phyloP scores from a whole-genome alignment of 2,797 vertebrate genomes.

The Tadarida brasiliensis region DNA sequence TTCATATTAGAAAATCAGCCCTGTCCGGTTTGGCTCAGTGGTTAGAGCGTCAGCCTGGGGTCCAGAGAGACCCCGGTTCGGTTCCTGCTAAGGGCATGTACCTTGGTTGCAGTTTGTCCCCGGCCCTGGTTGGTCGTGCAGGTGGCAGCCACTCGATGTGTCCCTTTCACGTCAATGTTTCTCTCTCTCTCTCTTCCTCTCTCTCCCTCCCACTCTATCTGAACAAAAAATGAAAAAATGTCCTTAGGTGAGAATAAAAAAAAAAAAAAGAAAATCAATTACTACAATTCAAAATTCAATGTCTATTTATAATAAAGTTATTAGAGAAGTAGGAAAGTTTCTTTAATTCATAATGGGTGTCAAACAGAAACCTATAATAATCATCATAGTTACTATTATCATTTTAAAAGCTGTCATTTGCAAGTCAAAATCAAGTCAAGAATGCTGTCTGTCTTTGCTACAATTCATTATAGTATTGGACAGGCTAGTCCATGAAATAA shows the following conservation, averaged over 20 bases:
- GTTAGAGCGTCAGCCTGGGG: too few relatives aligned
- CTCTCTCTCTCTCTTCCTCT: too few relatives aligned
- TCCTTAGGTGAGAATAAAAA: too few relatives aligned
- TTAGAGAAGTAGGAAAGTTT: background rate
- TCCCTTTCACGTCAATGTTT: too few relatives aligned
- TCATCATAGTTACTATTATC: background rate
- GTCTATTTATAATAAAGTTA: background rate
- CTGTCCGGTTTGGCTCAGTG: too few relatives aligned
- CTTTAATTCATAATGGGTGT: background rate
- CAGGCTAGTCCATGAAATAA: background rate
- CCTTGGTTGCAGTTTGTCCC: too few relatives aligned
- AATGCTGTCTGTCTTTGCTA: background rate
- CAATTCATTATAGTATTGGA: background rate
- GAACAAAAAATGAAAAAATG: too few relatives aligned
- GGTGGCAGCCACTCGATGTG: too few relatives aligned
- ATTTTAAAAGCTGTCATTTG: background rate
- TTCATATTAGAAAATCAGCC: constrained; percentile 50
- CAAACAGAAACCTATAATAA: background rate
- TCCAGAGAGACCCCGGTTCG: too few relatives aligned
- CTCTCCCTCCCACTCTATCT: too few relatives aligned
- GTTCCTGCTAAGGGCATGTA: too few relatives aligned
- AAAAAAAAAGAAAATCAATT: constrained; percentile 52
- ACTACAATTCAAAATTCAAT: constrained; percentile 29
- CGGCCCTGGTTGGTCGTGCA: too few relatives aligned
- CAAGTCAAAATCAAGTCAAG: background rate